Evolutionary conservation across 2,113 vertebrate species (phyloP).

Genomic region (Ondatra zibethicus): DNA sequence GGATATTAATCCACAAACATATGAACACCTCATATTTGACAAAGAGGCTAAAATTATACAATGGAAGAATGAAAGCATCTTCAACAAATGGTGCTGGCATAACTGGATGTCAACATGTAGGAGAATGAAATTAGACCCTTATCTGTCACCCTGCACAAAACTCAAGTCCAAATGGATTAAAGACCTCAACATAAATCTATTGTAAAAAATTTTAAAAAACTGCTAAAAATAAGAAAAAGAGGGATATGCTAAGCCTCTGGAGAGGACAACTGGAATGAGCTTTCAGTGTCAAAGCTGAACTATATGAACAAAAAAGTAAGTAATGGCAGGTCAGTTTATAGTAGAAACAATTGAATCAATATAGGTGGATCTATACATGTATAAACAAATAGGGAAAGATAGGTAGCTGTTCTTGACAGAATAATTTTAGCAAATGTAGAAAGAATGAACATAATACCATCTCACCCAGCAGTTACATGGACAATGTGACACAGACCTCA

Average conservation of each 20-base stretch:
- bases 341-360: background rate
- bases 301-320: constrained; percentile 10
- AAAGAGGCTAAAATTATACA: no score
- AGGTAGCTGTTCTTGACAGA: background rate
- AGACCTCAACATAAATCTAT: no score
- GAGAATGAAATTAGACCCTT: no score
- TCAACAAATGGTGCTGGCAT: no score
- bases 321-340: background rate
- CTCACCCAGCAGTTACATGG: background rate
- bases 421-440: background rate
- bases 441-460: background rate
- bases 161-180: no score
- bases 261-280: background rate
- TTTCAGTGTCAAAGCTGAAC: background rate
- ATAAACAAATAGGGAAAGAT: background rate
- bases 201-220: background rate
- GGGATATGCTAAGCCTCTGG: background rate
- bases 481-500: background rate
- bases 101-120: no score
- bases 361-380: background rate
- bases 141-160: no score
- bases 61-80: no score
- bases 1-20: no score
- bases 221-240: background rate
- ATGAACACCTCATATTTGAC: no score